Percentiles rank a stretch among this genome's conserved stretches.
Conservation (phyloP, 2,113 vertebrate species). For the Phocoena phocoena region DNA sequence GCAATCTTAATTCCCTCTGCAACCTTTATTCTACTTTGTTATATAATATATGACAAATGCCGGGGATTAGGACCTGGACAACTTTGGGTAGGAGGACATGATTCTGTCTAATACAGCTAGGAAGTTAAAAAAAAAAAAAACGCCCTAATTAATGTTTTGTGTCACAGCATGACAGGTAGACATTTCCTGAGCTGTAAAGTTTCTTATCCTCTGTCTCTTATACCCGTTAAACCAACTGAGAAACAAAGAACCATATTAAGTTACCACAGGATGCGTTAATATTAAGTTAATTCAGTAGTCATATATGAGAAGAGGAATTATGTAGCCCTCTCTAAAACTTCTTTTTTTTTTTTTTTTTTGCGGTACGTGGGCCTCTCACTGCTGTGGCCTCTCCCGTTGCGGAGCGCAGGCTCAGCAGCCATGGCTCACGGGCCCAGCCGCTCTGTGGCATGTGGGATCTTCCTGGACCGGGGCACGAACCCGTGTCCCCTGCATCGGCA, state of each 20-base stretch:
- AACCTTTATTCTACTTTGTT: not conserved
- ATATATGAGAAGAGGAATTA: not conserved
- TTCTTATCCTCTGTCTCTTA: not conserved
- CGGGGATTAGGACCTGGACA: not conserved
- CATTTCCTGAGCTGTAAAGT: not conserved
- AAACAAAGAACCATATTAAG: not conserved
- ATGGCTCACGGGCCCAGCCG: too few species aligned
- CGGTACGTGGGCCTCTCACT: too few species aligned
- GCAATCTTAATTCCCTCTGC: not conserved
- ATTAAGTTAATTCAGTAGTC: not conserved
- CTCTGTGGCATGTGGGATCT: too few species aligned
- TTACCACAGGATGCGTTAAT: not conserved
- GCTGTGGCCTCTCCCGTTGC: too few species aligned
- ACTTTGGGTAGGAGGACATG: not conserved
- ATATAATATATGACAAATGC: not conserved
- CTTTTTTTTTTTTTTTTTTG: not conserved
- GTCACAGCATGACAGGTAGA: not conserved
- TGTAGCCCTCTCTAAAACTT: not conserved
- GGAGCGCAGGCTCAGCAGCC: too few species aligned
- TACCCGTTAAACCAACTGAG: not conserved
- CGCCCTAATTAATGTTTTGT: not conserved
- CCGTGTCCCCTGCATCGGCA: too few species aligned
- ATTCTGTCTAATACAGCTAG: not conserved
- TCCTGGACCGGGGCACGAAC: too few species aligned
- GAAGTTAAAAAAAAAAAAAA: not conserved